Conservation (phyloP, 2,113 vertebrate genomes). For the Equus quagga region DNA sequence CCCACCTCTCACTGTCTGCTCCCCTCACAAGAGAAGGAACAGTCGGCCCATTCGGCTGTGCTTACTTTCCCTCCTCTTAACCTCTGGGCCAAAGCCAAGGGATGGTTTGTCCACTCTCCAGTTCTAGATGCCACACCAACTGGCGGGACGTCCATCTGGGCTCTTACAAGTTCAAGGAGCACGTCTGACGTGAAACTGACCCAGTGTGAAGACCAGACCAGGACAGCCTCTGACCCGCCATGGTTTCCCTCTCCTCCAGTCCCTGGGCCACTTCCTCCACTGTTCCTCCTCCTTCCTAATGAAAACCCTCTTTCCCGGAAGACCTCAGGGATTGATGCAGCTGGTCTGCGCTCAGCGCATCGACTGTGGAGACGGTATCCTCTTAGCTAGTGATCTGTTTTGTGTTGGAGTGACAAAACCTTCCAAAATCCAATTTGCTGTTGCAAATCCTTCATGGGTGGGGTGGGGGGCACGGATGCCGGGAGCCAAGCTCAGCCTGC, state of each 20-base stretch:
- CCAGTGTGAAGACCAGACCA: neutral
- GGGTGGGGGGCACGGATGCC: neutral
- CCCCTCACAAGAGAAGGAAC: neutral
- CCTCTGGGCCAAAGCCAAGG: slow-evolving; percentile 17
- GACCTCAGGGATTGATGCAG: slow-evolving; percentile 51
- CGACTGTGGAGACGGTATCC: slow-evolving; percentile 52
- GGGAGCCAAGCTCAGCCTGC: neutral
- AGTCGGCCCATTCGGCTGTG: neutral
- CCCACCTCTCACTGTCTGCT: neutral
- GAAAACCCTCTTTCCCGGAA: neutral
- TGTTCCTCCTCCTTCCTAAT: neutral
- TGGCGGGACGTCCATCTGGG: neutral
- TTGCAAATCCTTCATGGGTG: neutral
- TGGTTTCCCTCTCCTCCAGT: neutral
- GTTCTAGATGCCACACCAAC: neutral
- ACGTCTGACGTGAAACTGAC: neutral
- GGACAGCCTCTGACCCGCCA: neutral
- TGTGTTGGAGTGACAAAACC: slow-evolving; percentile 73
- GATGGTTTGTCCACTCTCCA: neutral
- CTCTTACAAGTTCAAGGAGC: accelerated
- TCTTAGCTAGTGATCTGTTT: slow-evolving; percentile 79
- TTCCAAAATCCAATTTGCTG: slow-evolving; percentile 81
- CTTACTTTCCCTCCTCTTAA: neutral
- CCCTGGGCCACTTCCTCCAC: neutral
- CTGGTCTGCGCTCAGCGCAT: neutral